A percentile compares a stretch with the other conserved stretches of the same genome.
Conservation (phyloP, 2,888 invertebrate species). For the Scaptomyza caliginosa region DNA sequence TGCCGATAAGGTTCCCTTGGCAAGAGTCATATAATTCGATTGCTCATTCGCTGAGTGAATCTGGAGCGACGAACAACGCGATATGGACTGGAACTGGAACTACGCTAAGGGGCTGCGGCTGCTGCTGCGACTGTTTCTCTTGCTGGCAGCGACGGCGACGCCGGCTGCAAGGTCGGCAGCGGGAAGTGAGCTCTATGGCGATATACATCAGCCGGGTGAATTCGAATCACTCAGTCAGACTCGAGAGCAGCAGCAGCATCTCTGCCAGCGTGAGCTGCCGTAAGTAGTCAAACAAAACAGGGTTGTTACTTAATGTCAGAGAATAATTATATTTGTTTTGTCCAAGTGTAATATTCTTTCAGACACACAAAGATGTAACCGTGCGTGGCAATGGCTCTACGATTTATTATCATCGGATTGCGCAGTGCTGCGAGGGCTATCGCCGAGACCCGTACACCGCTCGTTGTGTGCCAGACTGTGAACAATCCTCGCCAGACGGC, state of each 20-base stretch:
- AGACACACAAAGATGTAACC: conserved; percentile 63
- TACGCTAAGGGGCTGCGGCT: neutral
- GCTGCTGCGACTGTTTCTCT: conserved; percentile 3
- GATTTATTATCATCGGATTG: conserved; percentile 85
- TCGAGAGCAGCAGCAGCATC: conserved; percentile 54
- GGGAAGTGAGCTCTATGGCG: conserved; percentile 50
- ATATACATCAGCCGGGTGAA: conserved; percentile 43
- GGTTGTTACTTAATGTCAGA: neutral
- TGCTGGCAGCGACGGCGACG: conserved; percentile 7
- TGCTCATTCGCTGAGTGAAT: conserved; percentile 28
- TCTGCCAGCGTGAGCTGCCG: conserved; percentile 79
- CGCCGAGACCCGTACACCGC: conserved; percentile 85
- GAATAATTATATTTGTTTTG: neutral
- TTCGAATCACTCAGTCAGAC: conserved; percentile 60
- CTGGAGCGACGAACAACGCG: conserved; percentile 25
- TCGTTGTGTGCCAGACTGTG: conserved; percentile 84
- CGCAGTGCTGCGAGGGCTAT: conserved; percentile 90
- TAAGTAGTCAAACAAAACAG: conserved; percentile 59
- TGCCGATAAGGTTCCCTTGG: conserved; percentile 28
- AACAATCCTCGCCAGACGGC: conserved; percentile 78
- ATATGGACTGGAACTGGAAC: conserved; percentile 17
- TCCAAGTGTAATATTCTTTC: conserved; percentile 76
- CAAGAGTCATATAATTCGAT: neutral
- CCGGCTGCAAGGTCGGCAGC: conserved; percentile 2
- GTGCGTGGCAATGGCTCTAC: conserved; percentile 84